phyloP scores from a whole-genome alignment of 2,888 invertebrate genomes.

The Tiliacea aurago region DNA sequence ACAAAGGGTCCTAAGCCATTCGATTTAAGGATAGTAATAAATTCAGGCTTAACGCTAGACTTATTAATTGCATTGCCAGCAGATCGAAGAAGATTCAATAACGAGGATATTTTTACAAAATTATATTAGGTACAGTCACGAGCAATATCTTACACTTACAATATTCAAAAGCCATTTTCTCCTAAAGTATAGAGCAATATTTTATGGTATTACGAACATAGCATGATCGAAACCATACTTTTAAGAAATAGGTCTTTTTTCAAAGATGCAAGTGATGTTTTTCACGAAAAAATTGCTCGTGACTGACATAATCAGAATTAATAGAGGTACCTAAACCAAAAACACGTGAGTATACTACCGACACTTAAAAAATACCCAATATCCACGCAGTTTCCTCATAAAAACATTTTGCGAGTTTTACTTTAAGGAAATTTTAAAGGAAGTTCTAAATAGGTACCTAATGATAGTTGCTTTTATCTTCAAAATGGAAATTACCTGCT shows the following conservation, averaged over 20 bases:
- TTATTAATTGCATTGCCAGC: neutral
- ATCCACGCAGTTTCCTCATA: neutral
- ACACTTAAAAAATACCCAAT: neutral
- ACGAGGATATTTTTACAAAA: neutral
- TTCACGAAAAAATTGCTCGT: neutral
- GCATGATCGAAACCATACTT: neutral
- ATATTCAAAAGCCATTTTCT: neutral
- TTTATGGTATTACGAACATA: neutral
- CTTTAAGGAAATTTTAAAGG: neutral
- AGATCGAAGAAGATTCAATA: neutral
- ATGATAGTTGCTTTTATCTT: neutral
- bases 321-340: neutral
- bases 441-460: slow-evolving; percentile 1
- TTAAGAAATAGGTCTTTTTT: neutral
- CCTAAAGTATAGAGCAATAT: neutral
- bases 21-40: neutral
- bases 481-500: slow-evolving; percentile 9
- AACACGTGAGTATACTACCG: too few relatives aligned
- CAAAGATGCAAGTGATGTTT: neutral
- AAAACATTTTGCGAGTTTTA: neutral
- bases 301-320: neutral
- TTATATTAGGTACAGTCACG: neutral
- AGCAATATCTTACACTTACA: neutral
- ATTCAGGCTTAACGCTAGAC: neutral
- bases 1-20: neutral